Evolutionary conservation across 2,888 invertebrate species (phyloP).

Genomic region (Uropetala carovei): DNA sequence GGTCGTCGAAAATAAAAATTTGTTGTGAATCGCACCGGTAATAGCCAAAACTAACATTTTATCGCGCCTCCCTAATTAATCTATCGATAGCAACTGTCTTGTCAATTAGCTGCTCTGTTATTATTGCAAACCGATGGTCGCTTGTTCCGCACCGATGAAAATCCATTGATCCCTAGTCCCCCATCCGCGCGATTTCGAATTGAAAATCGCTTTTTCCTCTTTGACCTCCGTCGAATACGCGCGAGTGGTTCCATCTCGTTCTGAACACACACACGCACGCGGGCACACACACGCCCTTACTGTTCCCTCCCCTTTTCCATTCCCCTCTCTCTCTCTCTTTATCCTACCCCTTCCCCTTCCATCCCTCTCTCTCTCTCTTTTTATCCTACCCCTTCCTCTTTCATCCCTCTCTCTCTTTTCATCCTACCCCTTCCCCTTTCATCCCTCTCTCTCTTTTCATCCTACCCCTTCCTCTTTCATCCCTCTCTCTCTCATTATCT

Average conservation of each 20-base stretch:
- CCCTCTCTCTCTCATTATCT: too few relatives aligned
- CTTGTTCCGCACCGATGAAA: constrained; percentile 36
- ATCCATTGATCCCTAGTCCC: not conserved
- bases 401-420: not conserved
- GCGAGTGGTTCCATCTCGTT: not conserved
- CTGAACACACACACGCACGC: not conserved
- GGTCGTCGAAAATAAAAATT: constrained; percentile 29
- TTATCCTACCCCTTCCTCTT: constrained; percentile 68
- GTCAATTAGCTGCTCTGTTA: constrained; percentile 42
- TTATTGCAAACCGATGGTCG: not conserved
- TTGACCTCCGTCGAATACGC: not conserved
- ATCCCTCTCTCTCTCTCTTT: constrained; percentile 67
- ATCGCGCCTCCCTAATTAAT: constrained; percentile 40
- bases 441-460: constrained; percentile 30
- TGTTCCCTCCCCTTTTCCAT: constrained; percentile 66
- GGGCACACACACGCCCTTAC: constrained; percentile 65
- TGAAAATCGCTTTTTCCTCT: not conserved
- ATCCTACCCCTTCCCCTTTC: constrained; percentile 65
- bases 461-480: not conserved
- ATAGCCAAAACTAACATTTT: constrained; percentile 34
- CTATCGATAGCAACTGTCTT: constrained; percentile 42
- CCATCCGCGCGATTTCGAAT: too few relatives aligned
- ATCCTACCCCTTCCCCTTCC: constrained; percentile 70
- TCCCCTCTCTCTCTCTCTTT: constrained; percentile 66
- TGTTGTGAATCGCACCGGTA: not conserved